Base-by-base conservation (phyloP, 2,797 vertebrate species). In the Enteromius thamalakanensis region DNA sequence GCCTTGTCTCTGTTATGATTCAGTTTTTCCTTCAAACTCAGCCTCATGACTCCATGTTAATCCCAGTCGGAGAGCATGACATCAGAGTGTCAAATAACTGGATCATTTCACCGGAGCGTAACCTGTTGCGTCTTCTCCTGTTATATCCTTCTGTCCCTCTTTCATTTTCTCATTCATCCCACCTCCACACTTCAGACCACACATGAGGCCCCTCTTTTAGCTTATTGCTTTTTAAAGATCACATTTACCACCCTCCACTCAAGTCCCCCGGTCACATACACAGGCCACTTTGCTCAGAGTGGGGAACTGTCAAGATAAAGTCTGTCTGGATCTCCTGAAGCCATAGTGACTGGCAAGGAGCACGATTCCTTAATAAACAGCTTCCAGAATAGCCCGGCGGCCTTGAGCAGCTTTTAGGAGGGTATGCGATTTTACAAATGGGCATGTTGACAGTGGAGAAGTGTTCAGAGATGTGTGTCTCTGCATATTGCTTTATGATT, bases 291-390 rank as follows among this genome's bases (percentile, higher is more conserved):
- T 10, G 37, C 23, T 3, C 14, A 64, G 64, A 77, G 42, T 14
- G 26, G 80, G 42, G 79, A 71, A 53, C 80, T 76, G 2, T 47
- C 34, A 6, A 32, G 68, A 70, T 40, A 71, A 77, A 87, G 60
- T 71, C 80, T 23, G 67, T 26, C 69, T 53, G 26, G 84, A 67
- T 79, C 75, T 81, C 83, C 42, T 85, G 87, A 74, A 89, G 49
- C 72, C 11, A 1, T 0, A 29, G 74, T 80, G 84, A 89, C 90
- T 75, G 55, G 67, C 60, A 67, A 12, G 68, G 84, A 89, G 88
- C 91, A 92, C 67, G 85, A 12, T 62, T 84, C 88, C 87, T 83
- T 84, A 89, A 93, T 93, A 93, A 95, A 94, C 92, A 93, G 88
- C 65, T 84, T 92, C 90, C 78, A 84, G 91, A 94, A 94, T 84